Evolutionary conservation across 2,797 vertebrate genomes (phyloP).

Genomic region (Passerculus sandwichensis): DNA sequence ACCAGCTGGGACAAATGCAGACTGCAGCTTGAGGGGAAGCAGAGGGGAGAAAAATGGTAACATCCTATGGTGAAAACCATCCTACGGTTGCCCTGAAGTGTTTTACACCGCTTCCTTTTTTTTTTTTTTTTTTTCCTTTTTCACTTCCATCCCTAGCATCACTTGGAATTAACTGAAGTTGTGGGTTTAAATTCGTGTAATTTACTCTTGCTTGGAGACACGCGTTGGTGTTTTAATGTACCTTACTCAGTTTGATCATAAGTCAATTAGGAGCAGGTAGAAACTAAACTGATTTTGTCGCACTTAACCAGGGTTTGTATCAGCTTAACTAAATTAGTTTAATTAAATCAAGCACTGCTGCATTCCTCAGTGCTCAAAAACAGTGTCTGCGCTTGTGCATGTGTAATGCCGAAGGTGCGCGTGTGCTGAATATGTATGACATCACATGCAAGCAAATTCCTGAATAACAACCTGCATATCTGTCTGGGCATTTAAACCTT

Average conservation of each 20-base stretch:
- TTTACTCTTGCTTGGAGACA: not conserved
- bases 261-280: constrained; percentile 4
- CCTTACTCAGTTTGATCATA: not conserved
- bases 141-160: not conserved
- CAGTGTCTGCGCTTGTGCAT: not conserved
- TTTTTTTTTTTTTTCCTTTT: no score
- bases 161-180: not conserved
- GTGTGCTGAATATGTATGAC: not conserved
- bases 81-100: fast-evolving
- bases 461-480: not conserved
- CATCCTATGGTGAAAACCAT: not conserved
- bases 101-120: not conserved
- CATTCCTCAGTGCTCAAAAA: not conserved
- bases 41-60: not conserved
- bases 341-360: not conserved
- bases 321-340: constrained; percentile 2
- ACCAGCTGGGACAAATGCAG: not conserved
- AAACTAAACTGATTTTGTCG: constrained; percentile 6
- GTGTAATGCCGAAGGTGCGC: fast-evolving
- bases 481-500: not conserved
- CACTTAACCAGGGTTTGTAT: not conserved
- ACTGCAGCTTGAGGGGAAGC: not conserved
- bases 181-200: not conserved
- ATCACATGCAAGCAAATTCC: not conserved
- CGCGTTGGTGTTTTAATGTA: not conserved